Conservation (phyloP, 2,113 vertebrate genomes). For the Callipepla squamata region DNA sequence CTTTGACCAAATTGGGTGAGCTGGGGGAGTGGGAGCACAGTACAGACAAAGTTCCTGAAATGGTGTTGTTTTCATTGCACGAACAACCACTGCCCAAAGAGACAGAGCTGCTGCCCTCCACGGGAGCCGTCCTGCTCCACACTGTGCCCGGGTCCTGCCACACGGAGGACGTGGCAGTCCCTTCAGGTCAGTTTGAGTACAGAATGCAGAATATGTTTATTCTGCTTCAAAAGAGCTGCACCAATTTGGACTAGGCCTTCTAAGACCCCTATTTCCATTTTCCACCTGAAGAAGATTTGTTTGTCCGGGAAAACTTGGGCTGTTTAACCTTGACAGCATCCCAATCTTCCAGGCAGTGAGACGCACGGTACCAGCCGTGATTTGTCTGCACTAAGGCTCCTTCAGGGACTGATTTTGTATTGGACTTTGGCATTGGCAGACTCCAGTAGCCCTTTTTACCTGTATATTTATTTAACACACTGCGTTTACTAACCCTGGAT, state of each 20-base stretch:
- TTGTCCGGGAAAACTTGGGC: constrained; percentile 34
- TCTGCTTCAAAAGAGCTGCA: constrained; percentile 29
- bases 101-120: background rate
- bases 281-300: constrained; percentile 17
- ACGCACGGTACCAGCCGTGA: background rate
- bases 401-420: background rate
- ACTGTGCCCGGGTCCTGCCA: background rate
- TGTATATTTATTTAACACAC: constrained; percentile 6
- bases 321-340: background rate
- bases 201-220: background rate
- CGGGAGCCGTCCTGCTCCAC: background rate
- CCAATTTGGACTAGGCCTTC: constrained; percentile 20
- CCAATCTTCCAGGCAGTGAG: background rate
- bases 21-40: background rate
- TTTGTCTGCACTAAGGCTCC: constrained; percentile 51
- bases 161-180: background rate
- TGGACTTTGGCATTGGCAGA: constrained; percentile 47
- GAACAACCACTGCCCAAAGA: background rate
- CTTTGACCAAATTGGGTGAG: background rate
- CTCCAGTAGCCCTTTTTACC: background rate
- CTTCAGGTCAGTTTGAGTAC: background rate
- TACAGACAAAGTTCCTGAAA: constrained; percentile 31
- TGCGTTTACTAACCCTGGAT: constrained; percentile 59
- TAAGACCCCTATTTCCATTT: constrained; percentile 45
- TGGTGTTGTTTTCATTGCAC: background rate